Base-by-base conservation (phyloP, 2,113 vertebrate genomes). In the Anolis carolinensis region DNA sequence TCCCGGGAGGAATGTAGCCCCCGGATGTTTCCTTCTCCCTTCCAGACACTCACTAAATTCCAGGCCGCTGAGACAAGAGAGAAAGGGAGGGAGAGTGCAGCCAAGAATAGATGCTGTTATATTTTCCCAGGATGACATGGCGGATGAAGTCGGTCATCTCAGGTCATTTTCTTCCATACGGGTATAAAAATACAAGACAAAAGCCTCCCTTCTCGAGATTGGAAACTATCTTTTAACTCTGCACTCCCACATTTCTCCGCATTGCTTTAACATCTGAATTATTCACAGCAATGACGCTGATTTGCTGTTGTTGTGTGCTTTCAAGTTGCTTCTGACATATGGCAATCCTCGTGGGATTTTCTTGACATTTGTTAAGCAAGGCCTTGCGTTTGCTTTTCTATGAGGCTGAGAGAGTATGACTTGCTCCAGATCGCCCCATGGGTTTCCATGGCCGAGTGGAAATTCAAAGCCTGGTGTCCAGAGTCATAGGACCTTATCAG, bases 1-100 rank as follows among this genome's bases (percentile, higher is more conserved):
- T 90, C 81, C 86, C 81, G 48, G 84, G 83, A 90, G 90, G 91
- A 95, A 52, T 83, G 77, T 23, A 80, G 88, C 92, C 94, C 91
- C 68, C 10, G 32, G n/a, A 92, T 83, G 84, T 91, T 92, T 81
- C 84, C 86, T 85, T 65, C 78, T 73, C 86, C 82, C 92, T 93
- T 93, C 86, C 90, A 62, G 86, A 85, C 89, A 92, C 89, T 74
- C 79, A 14, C 82, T 71, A 27, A 93, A 97, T 97, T 97, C 96
- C 96, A 94, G 91, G 95, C 91, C 81, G 92, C 91, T 97, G 96
- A 97, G 93, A 86, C 95, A 95, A 95, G 88, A 81, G 59, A 36
- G 30, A 91, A 93, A 87, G 88, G 94, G 86, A 81, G 93, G 85
- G 88, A 94, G 86, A 81, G 88, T 90, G 90, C 90, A 89, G 92